A percentile compares a stretch with the other conserved stretches of the same genome.
These are phyloP conservation scores for Tipula vernalis DNA, from an alignment of 2,888 invertebrate species.

Conservation along the genomic window DNA sequence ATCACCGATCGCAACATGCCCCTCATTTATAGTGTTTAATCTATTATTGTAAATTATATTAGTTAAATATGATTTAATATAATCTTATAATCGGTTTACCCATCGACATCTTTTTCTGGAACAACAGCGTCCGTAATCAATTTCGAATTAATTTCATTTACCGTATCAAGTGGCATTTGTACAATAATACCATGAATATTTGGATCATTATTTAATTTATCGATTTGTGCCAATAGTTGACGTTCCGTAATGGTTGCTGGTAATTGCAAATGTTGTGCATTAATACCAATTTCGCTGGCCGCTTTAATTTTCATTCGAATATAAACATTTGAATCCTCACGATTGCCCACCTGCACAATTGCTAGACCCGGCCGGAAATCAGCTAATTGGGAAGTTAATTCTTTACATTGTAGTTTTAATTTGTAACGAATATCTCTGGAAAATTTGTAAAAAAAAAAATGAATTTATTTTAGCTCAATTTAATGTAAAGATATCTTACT, in stretches of 20 bases:
- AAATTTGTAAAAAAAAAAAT: constrained; percentile 13
- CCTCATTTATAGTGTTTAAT: constrained; percentile 86
- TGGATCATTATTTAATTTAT: constrained; percentile 64
- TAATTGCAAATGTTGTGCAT: constrained; percentile 65
- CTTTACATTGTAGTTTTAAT: constrained; percentile 50
- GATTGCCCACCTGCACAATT: constrained; percentile 90
- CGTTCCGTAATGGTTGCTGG: constrained; percentile 67
- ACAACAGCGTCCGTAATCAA: constrained; percentile 77
- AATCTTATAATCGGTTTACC: constrained; percentile 42
- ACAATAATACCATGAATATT: constrained; percentile 89
- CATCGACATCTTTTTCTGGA: constrained; percentile 90
- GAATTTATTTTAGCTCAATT: no score
- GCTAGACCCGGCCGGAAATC: constrained; percentile 66
- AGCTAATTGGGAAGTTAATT: constrained; percentile 42
- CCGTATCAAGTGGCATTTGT: constrained; percentile 87
- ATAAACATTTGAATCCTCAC: constrained; percentile 97
- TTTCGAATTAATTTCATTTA: constrained; percentile 71
- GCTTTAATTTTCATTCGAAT: constrained; percentile 92
- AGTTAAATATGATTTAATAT: not conserved
- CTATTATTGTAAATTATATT: constrained; percentile 35
- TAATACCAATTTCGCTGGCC: constrained; percentile 81
- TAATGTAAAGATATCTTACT: constrained; percentile 35
- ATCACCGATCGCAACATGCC: constrained; percentile 81
- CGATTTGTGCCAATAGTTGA: constrained; percentile 39
- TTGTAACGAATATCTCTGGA: constrained; percentile 58